Percentiles rank a stretch among this genome's conserved stretches.
Conservation (phyloP, 2,888 invertebrate species). For the Trichopria drosophilae region DNA sequence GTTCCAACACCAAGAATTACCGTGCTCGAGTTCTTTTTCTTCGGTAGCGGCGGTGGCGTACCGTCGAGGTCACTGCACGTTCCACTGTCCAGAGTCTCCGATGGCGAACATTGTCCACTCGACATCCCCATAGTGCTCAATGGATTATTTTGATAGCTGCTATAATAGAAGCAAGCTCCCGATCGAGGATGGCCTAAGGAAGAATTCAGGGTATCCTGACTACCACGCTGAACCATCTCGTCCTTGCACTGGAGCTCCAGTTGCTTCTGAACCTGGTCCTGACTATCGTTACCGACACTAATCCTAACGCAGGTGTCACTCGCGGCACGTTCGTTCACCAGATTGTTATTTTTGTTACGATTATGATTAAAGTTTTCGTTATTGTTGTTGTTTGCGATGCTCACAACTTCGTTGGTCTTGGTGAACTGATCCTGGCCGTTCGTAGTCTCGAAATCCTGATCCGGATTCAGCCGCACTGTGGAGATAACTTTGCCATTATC, state of each 20-base stretch:
- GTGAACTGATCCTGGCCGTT: not conserved
- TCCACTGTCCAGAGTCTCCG: slow-evolving; percentile 81
- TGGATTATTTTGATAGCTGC: slow-evolving; percentile 63
- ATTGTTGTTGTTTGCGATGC: slow-evolving; percentile 6
- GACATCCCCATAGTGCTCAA: slow-evolving; percentile 68
- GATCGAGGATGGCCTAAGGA: slow-evolving; percentile 26
- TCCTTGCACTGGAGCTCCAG: slow-evolving; percentile 30
- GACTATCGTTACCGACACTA: slow-evolving; percentile 61
- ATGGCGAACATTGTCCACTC: slow-evolving; percentile 81
- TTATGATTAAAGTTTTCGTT: too few relatives aligned
- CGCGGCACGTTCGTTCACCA: slow-evolving; percentile 39
- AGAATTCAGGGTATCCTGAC: slow-evolving; percentile 45
- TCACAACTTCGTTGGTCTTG: slow-evolving; percentile 31
- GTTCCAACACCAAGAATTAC: slow-evolving; percentile 45
- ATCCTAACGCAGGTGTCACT: slow-evolving; percentile 64
- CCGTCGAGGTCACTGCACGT: slow-evolving; percentile 83
- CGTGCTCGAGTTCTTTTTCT: slow-evolving; percentile 64
- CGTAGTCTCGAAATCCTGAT: slow-evolving; percentile 26
- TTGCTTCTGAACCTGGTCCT: slow-evolving; percentile 52
- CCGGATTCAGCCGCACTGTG: slow-evolving; percentile 46
- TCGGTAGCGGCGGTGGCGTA: slow-evolving; percentile 70
- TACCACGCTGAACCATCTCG: slow-evolving; percentile 58
- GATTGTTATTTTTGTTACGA: too few relatives aligned
- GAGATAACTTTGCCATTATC: slow-evolving; percentile 55
- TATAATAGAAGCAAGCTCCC: slow-evolving; percentile 66